Evolutionary conservation across 2,113 vertebrate species (phyloP), one percentile per base, ranked within the genome.

Genomic region (Chloroceryle aenea): DNA sequence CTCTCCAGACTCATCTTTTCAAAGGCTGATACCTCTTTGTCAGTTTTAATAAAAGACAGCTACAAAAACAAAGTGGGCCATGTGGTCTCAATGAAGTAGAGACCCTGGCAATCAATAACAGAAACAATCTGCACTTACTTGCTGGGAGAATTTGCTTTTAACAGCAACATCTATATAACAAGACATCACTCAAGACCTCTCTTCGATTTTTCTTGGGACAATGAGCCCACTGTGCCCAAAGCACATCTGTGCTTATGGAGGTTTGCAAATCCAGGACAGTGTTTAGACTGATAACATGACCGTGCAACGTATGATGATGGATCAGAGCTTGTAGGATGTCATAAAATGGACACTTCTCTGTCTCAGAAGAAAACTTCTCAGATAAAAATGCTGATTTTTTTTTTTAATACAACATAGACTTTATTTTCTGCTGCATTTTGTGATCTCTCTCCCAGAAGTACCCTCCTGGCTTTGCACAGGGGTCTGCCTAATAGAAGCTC

Each of bases 1-100:
- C 87, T 87, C 95, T 95, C 91, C 72, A 71, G 95, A 91, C 68
- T 96, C 95, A 89, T 97, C 95, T 87, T 89, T 93, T 93, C 87
- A 94, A 95, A 83, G 0, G 3, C 73, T 95, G 96, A 94, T 95
- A 92, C 90, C 72, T 97, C 95, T 94, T 85, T 97, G 96, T 97
- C 96, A 89, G 82, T 90, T 96, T 95, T 96, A 96, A 97, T 97
- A 96, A 96, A 97, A 91, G 85, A 85, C 95, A 95, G 95, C 92
- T 94, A 91, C 73, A 85, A 96, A 97, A 97, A 96, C 91, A 93
- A 93, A 95, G 89, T 85, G 85, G 82, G 79, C 93, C 96, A 95
- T 96, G 96, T 95, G 96, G 87, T 96, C 96, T 95, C 95, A 95
- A 93, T 95, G 91, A 97, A 94, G 92, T 68, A 48, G 55, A 82